Evolutionary conservation across 2,113 vertebrate species (phyloP), one percentile per base, ranked within the genome.

Genomic region (Corythaeola cristata): DNA sequence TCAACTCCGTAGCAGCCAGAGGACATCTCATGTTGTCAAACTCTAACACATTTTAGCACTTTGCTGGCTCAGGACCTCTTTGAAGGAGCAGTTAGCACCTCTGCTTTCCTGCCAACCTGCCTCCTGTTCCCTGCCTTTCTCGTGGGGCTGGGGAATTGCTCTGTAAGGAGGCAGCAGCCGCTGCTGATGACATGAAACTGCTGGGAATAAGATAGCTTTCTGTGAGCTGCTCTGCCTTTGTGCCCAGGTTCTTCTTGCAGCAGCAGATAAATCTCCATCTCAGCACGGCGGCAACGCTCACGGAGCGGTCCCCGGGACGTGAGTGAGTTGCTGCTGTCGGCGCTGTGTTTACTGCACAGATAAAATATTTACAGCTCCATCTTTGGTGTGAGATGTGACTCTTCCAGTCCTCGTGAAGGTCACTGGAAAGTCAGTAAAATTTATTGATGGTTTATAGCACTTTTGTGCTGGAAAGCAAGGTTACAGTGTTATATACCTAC

Each of bases 331-430:
- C 96, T 96, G 71, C 91, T 93, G 76, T 91, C 45, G 27, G 92
- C 72, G 1, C 82, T 66, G 96, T 96, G 97, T 97, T 98, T 98
- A 97, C 97, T 90, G 97, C 97, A 88, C 96, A 96, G 95, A 98
- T 85, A 92, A 98, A 97, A 94, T 98, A 98, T 98, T 98, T 98
- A 98, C 97, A 95, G 97, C 97, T 95, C 94, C 82, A 41, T 97
- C 97, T 97, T 90, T 58, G 84, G 71, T 91, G 89, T 60, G 93
- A 96, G 97, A 94, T 89, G 96, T 58, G 95, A 78, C 96, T 98
- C 94, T 93, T 86, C 76, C 90, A 83, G 91, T 56, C 91, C 96
- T 97, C 67, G 1, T 11, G 95, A 97, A 98, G 98, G 97, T 98
- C 97, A 95, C 85, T 9, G 83, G 93, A 96, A 97, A 96, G 97